A percentile compares a stretch with the other conserved stretches of the same genome.
These are phyloP conservation scores for Acleris laterana DNA, from an alignment of 2,888 invertebrate species.

Conservation along the genomic window DNA sequence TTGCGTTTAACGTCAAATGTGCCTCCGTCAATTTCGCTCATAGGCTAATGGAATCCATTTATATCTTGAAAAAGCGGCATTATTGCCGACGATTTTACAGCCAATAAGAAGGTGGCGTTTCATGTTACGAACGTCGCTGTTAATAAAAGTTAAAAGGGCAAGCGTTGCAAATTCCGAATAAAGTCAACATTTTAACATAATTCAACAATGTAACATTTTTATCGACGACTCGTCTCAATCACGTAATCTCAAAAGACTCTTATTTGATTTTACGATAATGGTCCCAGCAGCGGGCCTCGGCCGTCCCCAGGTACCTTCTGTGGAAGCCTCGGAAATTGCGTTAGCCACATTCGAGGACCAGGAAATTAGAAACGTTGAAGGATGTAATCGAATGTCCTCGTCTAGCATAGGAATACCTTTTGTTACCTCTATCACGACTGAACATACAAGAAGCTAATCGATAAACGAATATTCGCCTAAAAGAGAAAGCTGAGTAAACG, in stretches of 20 bases:
- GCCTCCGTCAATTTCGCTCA: conserved; percentile 31
- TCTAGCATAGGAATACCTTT: conserved; percentile 66
- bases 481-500: conserved; percentile 16
- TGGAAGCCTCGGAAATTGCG: conserved; percentile 80
- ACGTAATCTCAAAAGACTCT: conserved; percentile 66
- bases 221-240: conserved; percentile 63
- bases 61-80: conserved; percentile 33
- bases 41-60: conserved; percentile 37
- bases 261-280: conserved; percentile 79
- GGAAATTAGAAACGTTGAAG: conserved; percentile 83
- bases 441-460: conserved; percentile 25
- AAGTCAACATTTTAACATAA: conserved; percentile 37
- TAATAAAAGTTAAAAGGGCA: conserved; percentile 34
- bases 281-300: conserved; percentile 56
- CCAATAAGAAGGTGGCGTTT: conserved; percentile 32
- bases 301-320: conserved; percentile 70
- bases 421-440: conserved; percentile 49
- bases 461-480: conserved; percentile 20
- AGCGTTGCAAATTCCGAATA: conserved; percentile 27
- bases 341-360: conserved; percentile 81
- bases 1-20: conserved; percentile 33
- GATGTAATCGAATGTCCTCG: conserved; percentile 78
- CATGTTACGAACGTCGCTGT: conserved; percentile 25
- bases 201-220: conserved; percentile 37
- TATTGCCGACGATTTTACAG: conserved; percentile 35